phyloP scores from a whole-genome alignment of 2,797 vertebrate genomes.

The Podarcis lilfordi region DNA sequence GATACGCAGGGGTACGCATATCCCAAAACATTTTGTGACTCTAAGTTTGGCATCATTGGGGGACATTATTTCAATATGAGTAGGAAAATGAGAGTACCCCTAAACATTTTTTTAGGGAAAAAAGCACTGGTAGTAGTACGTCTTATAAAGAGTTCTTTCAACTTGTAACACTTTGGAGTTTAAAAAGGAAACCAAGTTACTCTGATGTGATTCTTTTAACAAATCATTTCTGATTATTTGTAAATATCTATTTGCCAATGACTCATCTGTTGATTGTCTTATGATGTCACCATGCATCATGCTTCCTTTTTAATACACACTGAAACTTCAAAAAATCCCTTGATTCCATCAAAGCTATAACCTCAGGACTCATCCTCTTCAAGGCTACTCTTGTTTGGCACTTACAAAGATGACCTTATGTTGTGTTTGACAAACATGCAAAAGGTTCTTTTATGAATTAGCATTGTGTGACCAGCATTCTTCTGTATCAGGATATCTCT shows the following conservation, averaged over 20 bases:
- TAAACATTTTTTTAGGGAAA: not conserved
- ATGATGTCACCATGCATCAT: not conserved
- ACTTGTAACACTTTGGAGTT: not conserved
- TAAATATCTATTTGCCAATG: not conserved
- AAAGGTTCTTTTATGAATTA: not conserved
- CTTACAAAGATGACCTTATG: not conserved
- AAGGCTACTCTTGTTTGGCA: not conserved
- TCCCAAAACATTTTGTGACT: too few species aligned
- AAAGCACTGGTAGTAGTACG: not conserved
- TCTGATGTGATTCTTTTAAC: not conserved
- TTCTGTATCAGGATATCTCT: not conserved
- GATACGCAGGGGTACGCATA: too few species aligned
- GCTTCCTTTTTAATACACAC: not conserved
- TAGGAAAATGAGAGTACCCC: too few species aligned
- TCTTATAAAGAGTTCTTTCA: not conserved
- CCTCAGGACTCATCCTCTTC: not conserved
- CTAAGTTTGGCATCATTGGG: too few species aligned
- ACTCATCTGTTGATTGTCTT: not conserved
- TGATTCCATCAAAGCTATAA: not conserved
- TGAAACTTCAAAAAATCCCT: not conserved
- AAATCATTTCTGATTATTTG: not conserved
- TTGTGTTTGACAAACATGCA: not conserved
- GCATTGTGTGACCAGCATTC: conserved; percentile 15
- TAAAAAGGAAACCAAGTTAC: not conserved
- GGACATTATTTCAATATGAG: too few species aligned